Evolutionary conservation across 2,888 invertebrate species (phyloP), one percentile per base, ranked within the genome.

Genomic region (Amphipoea lucens): DNA sequence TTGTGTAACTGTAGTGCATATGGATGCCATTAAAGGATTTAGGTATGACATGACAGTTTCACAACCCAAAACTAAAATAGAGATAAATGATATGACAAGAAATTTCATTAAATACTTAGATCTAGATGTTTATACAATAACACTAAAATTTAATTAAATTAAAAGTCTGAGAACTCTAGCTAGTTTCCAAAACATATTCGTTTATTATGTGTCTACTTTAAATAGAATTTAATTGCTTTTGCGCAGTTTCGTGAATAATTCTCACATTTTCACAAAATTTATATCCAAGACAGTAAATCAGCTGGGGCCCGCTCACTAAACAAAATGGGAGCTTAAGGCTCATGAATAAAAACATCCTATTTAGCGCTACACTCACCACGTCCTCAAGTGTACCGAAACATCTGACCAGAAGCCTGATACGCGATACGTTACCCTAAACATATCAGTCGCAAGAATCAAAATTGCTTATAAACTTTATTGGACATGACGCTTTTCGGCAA

Each of bases 271-370:
- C 93, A 92, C 92, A 92, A 95, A 95, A 96, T 96, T 95, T 96
- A 96, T 96, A 94, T 94, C 95, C 90, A 92, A 93, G 92, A 94
- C 95, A 93, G 95, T 96, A 96, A 96, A 96, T 96, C 96, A 96
- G 95, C 94, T 93, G 94, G 93, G 94, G 94, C 94, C 94, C 94
- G 95, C 95, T 94, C 94, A 94, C 96, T 94, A 95, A 96, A 96
- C 95, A 95, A 95, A 96, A 96, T 96, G 94, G 96, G 94, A 95
- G 95, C 94, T 94, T 93, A 92, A 92, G 92, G 90, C 95, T 97
- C 96, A 96, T 96, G 96, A 96, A 97, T 97, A 96, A 96, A 96
- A 96, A 96, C 96, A 96, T 95, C 93, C 96, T 96, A 97, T 96
- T 97, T 96, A 96, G 95, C 96, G 96, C 94, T 94, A 95, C 95